Evolutionary conservation across 2,113 vertebrate genomes (phyloP), one percentile per base, ranked within the genome.

Genomic region (Myxocyprinus asiaticus): DNA sequence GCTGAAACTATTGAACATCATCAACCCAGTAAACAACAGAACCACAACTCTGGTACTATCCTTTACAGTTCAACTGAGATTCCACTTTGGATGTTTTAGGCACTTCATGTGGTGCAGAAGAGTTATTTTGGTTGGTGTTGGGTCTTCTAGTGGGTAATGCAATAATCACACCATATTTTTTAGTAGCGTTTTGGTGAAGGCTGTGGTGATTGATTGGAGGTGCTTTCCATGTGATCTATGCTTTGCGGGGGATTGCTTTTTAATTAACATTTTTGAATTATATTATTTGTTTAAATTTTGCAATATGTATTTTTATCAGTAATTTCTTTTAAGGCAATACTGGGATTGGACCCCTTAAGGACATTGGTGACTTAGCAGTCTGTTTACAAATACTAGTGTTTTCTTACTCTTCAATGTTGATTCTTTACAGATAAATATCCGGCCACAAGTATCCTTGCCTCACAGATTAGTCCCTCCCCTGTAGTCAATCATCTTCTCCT

Each of bases 401-500:
- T 89, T 92, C 78, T 92, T 61, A 15, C 1, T 0, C 45, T 0
- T 11, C 33, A 74, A 2, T 70, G 59, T 76, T 78, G 10, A 68
- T 82, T 12, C 42, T 90, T 91, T 92, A 77, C 91, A 99, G 97
- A 97, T 68, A 96, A 98, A 88, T 97, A 96, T 63, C 95, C 96
- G 0, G 93, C 94, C 85, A 98, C 95, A 76, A 96, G 90, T 72
- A 90, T 99, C 77, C 91, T 98, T 66, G 92, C 96, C 1, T 97
- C 97, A 84, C 97, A 98, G 87, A 93, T 98, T 80, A 96, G 95
- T 83, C 91, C 94, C 11, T 95, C 94, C 69, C 90, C 96, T 0
- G 96, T 97, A 56, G 96, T 99, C 86, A 99, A 99, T 86, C 98
- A 99, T 88, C 96, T 99, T 77, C 94, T 99, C 11, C 89, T 99